phyloP scores from a whole-genome alignment of 2,113 vertebrate genomes.

The Ascaphus truei region DNA sequence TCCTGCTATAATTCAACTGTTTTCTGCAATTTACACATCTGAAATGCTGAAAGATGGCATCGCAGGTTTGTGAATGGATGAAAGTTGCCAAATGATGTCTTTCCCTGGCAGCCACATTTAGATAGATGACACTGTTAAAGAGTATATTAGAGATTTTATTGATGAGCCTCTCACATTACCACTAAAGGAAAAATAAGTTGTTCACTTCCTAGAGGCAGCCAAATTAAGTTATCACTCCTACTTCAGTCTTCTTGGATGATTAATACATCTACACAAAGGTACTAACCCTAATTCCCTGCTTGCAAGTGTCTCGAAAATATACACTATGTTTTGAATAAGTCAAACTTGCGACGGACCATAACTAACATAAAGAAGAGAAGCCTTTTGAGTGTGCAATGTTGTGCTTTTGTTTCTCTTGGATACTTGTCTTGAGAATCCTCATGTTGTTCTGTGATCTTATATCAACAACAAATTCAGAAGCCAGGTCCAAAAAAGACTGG shows the following conservation, averaged over 20 bases:
- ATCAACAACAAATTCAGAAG: too few species aligned
- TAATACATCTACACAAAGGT: constrained; percentile 49
- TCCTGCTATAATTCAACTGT: too few species aligned
- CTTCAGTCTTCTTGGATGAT: constrained; percentile 49
- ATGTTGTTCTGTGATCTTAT: too few species aligned
- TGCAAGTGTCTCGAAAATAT: background rate
- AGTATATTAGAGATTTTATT: constrained; percentile 57
- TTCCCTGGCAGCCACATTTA: background rate
- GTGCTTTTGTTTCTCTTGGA: too few species aligned
- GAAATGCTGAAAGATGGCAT: background rate
- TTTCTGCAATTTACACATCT: background rate
- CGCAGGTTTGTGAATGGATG: background rate
- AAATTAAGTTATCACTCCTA: constrained; percentile 51
- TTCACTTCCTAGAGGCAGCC: constrained; percentile 53
- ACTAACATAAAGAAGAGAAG: too few species aligned
- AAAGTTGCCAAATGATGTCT: constrained; percentile 4
- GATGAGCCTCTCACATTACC: constrained; percentile 58
- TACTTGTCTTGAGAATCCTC: too few species aligned
- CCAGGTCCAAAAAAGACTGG: too few species aligned
- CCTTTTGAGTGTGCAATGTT: too few species aligned
- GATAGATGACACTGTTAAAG: constrained; percentile 45
- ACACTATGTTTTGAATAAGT: background rate
- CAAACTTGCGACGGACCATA: background rate
- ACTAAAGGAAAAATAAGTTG: constrained; percentile 55
- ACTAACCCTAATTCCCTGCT: constrained; percentile 59